Evolutionary conservation across 2,888 invertebrate genomes (phyloP).

Genomic region (Drosophila pullipes): DNA sequence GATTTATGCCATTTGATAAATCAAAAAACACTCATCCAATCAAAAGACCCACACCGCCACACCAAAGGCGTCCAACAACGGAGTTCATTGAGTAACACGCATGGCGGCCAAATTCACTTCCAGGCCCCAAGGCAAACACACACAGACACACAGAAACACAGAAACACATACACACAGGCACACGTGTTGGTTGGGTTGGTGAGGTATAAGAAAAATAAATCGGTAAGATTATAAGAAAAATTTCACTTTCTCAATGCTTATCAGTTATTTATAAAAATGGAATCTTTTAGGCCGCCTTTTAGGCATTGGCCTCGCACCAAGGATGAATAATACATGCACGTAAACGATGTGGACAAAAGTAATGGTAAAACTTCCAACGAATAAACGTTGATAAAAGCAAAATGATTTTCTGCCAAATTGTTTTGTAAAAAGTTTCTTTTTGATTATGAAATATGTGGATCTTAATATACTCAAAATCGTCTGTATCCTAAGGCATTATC

Average conservation of each 20-base stretch:
- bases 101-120: slow-evolving; percentile 19
- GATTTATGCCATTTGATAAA: slow-evolving; percentile 77
- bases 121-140: slow-evolving; percentile 22
- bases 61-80: slow-evolving; percentile 28
- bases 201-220: slow-evolving; percentile 64
- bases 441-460: slow-evolving; percentile 15
- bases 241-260: slow-evolving; percentile 77
- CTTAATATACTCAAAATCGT: not conserved
- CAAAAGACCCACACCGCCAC: slow-evolving; percentile 18
- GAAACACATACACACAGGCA: not conserved
- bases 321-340: slow-evolving; percentile 44
- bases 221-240: slow-evolving; percentile 70
- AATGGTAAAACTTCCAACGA: slow-evolving; percentile 3
- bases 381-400: slow-evolving; percentile 31
- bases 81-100: slow-evolving; percentile 65
- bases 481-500: not conserved
- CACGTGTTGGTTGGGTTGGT: slow-evolving; percentile 30
- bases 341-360: slow-evolving; percentile 7
- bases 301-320: slow-evolving; percentile 48
- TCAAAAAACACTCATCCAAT: slow-evolving; percentile 46
- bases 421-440: slow-evolving; percentile 6
- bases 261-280: slow-evolving; percentile 76
- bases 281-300: slow-evolving; percentile 26
- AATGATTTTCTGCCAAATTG: slow-evolving; percentile 25
- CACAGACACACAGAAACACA: not conserved